Conservation (phyloP, 2,797 vertebrate species). For the Lacerta agilis region DNA sequence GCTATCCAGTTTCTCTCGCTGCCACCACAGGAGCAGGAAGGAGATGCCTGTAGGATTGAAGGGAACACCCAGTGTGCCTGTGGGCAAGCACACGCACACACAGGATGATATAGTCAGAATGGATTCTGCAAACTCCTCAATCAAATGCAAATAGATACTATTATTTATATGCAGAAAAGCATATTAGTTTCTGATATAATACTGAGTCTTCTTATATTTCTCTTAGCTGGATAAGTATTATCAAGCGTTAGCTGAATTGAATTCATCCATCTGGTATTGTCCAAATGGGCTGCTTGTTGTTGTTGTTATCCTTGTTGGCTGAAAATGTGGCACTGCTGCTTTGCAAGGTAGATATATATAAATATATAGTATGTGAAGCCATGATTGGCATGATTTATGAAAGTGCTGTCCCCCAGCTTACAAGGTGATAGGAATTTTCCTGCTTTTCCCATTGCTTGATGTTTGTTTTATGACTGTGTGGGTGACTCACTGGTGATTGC, state of each 20-base stretch:
- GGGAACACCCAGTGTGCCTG: conserved; percentile 7
- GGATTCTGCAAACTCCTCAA: not conserved
- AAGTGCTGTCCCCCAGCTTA: not conserved
- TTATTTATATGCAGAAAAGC: not conserved
- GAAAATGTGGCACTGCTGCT: not conserved
- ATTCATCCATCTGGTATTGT: not conserved
- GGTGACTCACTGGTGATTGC: not conserved
- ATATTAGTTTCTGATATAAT: not conserved
- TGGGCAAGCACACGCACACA: not conserved
- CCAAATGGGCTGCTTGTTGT: not conserved
- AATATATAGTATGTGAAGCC: not conserved
- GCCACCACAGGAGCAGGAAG: conserved; percentile 22
- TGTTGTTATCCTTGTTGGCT: not conserved
- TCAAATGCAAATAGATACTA: not conserved
- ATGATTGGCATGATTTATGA: not conserved
- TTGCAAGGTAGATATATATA: not conserved
- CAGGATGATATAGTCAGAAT: not conserved
- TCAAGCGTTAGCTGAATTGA: not conserved
- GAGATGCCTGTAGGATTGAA: conserved; percentile 4
- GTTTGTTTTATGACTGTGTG: not conserved
- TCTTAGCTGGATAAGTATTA: not conserved
- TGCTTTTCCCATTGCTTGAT: not conserved
- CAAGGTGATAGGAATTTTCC: not conserved
- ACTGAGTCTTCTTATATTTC: not conserved
- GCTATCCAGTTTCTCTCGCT: conserved; percentile 29